These are phyloP conservation scores for Shinisaurus crocodilurus DNA, from an alignment of 2,113 vertebrate genomes.

Conservation along the genomic window DNA sequence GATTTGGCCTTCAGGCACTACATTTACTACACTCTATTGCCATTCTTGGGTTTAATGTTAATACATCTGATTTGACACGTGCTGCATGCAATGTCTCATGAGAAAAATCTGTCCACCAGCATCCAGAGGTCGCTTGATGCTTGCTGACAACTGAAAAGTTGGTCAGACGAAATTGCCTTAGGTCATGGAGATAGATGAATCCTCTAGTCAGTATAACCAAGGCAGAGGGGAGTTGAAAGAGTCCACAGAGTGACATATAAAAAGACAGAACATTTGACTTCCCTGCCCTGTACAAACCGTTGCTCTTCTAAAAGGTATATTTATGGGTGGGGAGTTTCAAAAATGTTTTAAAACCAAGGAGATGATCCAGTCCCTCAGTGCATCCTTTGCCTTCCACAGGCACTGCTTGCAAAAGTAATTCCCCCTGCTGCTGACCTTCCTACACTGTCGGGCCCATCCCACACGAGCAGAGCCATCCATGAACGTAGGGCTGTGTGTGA, in stretches of 20 bases:
- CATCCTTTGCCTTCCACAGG: background rate
- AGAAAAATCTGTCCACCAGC: background rate
- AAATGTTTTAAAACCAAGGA: background rate
- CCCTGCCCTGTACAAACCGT: background rate
- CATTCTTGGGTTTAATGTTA: background rate
- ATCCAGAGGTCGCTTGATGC: background rate
- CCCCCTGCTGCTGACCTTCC: background rate
- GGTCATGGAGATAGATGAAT: background rate
- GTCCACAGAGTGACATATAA: background rate
- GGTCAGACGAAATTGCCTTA: background rate
- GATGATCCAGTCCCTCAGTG: background rate
- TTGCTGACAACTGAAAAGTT: background rate
- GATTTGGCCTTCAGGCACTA: background rate
- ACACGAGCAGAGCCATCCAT: no score
- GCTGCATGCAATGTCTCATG: no score
- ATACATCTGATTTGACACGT: background rate
- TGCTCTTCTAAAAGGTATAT: background rate
- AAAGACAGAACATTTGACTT: background rate
- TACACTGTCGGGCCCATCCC: background rate
- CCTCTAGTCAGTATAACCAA: background rate
- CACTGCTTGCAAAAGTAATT: background rate
- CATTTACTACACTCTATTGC: background rate
- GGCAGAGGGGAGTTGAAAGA: no score
- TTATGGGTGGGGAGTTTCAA: background rate
- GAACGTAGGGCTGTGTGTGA: no score